Percentiles rank a stretch among this genome's conserved stretches.
phyloP scores from a whole-genome alignment of 2,113 vertebrate genomes.

The Hyperopisus bebe region DNA sequence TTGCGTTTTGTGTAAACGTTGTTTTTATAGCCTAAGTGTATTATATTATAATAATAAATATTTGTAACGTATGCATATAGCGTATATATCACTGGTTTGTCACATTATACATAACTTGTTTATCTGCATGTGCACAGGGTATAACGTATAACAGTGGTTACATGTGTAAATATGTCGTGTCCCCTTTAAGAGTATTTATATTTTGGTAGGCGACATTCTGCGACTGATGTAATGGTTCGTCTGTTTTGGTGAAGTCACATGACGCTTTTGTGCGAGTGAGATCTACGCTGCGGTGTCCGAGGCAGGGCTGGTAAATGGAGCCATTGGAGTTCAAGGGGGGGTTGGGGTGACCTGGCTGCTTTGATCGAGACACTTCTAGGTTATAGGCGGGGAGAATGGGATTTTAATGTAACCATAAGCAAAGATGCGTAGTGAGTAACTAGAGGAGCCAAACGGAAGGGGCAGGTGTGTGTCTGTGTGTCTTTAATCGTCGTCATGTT shows the following conservation, averaged over 20 bases:
- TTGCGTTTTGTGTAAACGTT: not conserved
- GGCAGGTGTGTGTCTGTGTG: not conserved
- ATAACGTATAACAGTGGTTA: not conserved
- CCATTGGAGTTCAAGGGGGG: constrained; percentile 35
- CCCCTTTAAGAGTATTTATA: constrained; percentile 55
- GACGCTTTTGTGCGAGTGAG: constrained; percentile 47
- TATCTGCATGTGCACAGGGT: constrained; percentile 4
- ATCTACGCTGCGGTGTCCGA: constrained; percentile 27
- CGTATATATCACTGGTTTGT: not conserved
- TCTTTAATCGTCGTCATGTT: not conserved
- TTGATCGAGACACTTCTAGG: constrained; percentile 30
- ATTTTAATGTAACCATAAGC: not conserved
- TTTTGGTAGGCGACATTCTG: constrained; percentile 51
- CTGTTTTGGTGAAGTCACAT: constrained; percentile 59
- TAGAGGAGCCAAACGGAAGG: not conserved
- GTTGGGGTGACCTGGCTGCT: constrained; percentile 18
- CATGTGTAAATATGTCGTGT: not conserved
- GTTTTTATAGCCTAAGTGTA: not conserved
- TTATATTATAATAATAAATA: not conserved
- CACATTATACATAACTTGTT: not conserved
- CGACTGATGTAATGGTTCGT: constrained; percentile 66
- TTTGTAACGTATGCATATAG: not conserved
- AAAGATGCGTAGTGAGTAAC: not conserved
- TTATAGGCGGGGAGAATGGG: not conserved
- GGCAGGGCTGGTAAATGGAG: constrained; percentile 38